Percentiles rank a stretch among this genome's conserved stretches.
These are phyloP conservation scores for Drymodes brunneopygia DNA, from an alignment of 2,113 vertebrate genomes.

Conservation along the genomic window DNA sequence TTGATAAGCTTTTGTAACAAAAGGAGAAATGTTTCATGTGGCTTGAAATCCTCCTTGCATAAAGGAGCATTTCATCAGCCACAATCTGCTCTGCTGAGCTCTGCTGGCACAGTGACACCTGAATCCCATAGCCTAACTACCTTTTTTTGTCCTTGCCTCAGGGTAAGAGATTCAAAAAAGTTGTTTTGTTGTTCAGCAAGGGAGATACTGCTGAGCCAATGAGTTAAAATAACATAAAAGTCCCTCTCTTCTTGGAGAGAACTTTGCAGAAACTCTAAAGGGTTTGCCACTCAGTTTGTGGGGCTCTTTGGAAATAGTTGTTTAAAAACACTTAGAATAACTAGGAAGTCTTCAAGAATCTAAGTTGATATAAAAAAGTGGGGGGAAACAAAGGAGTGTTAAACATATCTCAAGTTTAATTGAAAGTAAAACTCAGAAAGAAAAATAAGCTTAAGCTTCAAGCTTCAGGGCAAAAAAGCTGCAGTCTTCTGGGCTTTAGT, in stretches of 20 bases:
- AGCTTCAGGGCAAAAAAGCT: not conserved
- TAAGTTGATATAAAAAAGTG: not conserved
- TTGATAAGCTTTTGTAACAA: conserved; percentile 71
- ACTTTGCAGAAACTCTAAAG: conserved; percentile 2
- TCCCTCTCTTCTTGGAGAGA: not conserved
- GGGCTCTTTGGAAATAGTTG: not conserved
- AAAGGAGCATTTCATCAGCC: conserved; percentile 64
- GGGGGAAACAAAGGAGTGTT: not conserved
- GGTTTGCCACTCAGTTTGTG: not conserved
- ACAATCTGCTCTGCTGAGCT: conserved; percentile 59
- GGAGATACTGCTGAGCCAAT: conserved; percentile 3
- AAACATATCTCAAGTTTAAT: not conserved
- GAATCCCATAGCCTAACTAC: conserved; percentile 57
- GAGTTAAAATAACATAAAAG: not conserved
- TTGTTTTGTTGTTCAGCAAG: conserved; percentile 59
- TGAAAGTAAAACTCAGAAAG: not conserved
- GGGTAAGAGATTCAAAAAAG: conserved; percentile 50
- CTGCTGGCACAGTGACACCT: conserved; percentile 67
- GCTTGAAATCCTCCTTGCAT: conserved; percentile 28
- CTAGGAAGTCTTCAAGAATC: not conserved
- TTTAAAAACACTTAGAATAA: not conserved
- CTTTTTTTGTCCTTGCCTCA: conserved; percentile 63
- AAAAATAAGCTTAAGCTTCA: not conserved
- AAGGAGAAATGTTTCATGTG: conserved; percentile 70
- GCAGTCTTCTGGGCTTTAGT: not conserved